Evolutionary conservation across 2,888 invertebrate genomes (phyloP).

Genomic region (Ischnura elegans): DNA sequence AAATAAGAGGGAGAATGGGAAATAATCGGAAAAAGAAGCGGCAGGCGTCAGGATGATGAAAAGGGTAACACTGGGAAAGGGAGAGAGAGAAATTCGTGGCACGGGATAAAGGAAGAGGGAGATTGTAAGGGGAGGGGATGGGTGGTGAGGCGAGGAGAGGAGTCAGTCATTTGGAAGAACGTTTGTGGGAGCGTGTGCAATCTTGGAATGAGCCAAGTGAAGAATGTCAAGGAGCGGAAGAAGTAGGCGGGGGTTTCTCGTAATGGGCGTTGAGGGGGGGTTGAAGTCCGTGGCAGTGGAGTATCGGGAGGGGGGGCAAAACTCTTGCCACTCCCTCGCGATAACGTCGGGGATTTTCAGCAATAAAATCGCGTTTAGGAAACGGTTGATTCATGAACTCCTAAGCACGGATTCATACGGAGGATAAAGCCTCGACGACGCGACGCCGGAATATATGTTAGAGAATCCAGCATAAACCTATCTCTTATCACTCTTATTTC

Average conservation of each 20-base stretch:
- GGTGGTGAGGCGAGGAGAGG: not conserved
- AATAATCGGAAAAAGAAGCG: not conserved
- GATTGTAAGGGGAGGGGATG: not conserved
- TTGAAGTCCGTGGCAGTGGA: no score
- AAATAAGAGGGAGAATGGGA: not conserved
- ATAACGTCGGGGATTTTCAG: not conserved
- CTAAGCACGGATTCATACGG: not conserved
- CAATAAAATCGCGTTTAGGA: not conserved
- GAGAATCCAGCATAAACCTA: no score
- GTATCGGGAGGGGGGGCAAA: not conserved
- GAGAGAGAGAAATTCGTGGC: not conserved
- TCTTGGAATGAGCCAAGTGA: not conserved
- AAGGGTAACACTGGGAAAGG: not conserved
- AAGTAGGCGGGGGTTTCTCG: not conserved
- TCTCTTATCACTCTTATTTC: no score
- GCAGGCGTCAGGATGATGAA: not conserved
- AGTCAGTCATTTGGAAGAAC: conserved; percentile 11
- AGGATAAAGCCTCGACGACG: not conserved
- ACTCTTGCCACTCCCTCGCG: not conserved
- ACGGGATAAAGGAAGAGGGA: not conserved
- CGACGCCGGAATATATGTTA: not conserved
- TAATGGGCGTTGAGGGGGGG: no score
- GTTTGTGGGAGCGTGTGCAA: conserved; percentile 11
- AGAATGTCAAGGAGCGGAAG: not conserved
- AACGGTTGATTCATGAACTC: not conserved